Conservation (phyloP, 2,888 invertebrate genomes). For the Drosophila phalerata region DNA sequence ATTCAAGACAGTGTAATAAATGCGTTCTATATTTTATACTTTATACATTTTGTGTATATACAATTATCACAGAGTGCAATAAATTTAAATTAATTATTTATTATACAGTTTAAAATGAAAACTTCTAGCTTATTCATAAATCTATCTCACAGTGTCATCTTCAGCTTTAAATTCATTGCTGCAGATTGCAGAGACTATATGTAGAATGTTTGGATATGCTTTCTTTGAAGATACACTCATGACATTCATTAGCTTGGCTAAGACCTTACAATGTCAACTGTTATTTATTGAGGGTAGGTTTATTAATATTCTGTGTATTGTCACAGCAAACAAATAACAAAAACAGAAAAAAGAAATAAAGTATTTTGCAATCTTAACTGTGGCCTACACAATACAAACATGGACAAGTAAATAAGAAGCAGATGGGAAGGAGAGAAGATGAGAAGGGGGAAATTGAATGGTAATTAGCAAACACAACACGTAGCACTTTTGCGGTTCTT, state of each 20-base stretch:
- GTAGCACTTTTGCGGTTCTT: slow-evolving; percentile 44
- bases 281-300: slow-evolving; percentile 9
- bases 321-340: slow-evolving; percentile 18
- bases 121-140: neutral
- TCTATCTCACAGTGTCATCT: neutral
- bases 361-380: slow-evolving; percentile 46
- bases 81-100: too few relatives aligned
- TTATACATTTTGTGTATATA: too few relatives aligned
- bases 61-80: too few relatives aligned
- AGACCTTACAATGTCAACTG: slow-evolving; percentile 29
- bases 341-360: slow-evolving; percentile 6
- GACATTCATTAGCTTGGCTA: slow-evolving; percentile 11
- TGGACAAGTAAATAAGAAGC: neutral
- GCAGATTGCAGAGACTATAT: neutral
- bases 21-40: too few relatives aligned
- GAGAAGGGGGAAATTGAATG: slow-evolving; percentile 13
- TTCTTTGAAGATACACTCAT: neutral
- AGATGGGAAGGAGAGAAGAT: neutral
- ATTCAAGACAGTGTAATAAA: too few relatives aligned
- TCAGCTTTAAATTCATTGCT: neutral
- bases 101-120: too few relatives aligned
- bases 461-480: slow-evolving; percentile 49
- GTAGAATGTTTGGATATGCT: neutral
- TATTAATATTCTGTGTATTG: slow-evolving; percentile 53
- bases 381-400: slow-evolving; percentile 34